Percentiles rank a stretch among this genome's conserved stretches.
These are phyloP conservation scores for Penaeus monodon DNA, from an alignment of 2,888 invertebrate species.

Conservation along the genomic window DNA sequence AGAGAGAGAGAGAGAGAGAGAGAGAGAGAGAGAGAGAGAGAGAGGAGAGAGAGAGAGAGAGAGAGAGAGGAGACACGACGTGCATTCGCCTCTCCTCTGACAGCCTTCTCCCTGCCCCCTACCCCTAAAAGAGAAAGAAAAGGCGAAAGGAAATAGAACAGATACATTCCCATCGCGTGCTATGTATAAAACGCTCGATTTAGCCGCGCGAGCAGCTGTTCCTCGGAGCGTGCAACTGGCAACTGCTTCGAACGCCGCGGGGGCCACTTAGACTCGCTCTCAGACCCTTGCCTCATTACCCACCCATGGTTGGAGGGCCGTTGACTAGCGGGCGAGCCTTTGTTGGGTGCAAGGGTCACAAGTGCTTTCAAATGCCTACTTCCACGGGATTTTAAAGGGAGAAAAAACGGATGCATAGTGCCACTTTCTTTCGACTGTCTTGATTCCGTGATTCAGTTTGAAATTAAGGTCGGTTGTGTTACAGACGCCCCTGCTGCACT, in stretches of 20 bases:
- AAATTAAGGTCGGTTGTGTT: conserved; percentile 16
- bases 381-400: conserved; percentile 32
- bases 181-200: background rate
- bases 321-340: conserved; percentile 35
- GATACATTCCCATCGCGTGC: too few relatives aligned
- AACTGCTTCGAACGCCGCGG: conserved; percentile 1
- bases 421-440: conserved; percentile 18
- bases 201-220: background rate
- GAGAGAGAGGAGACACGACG: too few relatives aligned
- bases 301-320: conserved; percentile 37
- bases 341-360: conserved; percentile 38
- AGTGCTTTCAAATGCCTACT: conserved; percentile 26
- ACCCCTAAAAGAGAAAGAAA: too few relatives aligned
- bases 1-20: too few relatives aligned
- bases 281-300: conserved; percentile 24
- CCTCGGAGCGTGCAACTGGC: conserved; percentile 9
- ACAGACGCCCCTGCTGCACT: background rate
- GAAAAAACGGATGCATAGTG: conserved; percentile 12
- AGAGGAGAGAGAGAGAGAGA: too few relatives aligned
- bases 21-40: too few relatives aligned
- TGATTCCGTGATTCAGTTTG: conserved; percentile 34
- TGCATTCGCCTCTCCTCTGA: too few relatives aligned
- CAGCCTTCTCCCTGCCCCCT: too few relatives aligned
- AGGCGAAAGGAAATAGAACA: too few relatives aligned
- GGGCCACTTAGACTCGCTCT: conserved; percentile 30